These are phyloP conservation scores for Clarias batrachus DNA, from an alignment of 2,113 vertebrate genomes.

Conservation along the genomic window DNA sequence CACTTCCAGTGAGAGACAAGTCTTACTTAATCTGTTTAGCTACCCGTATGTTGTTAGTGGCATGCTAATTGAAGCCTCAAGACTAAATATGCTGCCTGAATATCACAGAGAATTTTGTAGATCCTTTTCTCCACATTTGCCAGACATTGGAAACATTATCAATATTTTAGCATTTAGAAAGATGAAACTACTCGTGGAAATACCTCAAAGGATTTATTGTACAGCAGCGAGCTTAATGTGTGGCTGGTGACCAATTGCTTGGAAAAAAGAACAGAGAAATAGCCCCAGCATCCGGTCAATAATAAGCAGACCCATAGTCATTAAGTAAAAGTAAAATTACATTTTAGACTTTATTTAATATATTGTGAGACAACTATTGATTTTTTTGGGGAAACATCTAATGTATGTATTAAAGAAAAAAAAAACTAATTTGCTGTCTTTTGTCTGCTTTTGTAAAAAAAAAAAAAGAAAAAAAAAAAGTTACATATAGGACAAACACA, in stretches of 20 bases:
- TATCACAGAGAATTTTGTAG: not conserved
- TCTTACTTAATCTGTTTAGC: conserved; percentile 19
- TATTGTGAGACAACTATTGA: not conserved
- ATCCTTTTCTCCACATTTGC: not conserved
- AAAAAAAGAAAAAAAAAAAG: too few relatives aligned
- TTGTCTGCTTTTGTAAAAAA: not conserved
- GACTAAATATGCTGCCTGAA: conserved; percentile 13
- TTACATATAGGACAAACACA: too few relatives aligned
- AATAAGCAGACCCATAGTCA: not conserved
- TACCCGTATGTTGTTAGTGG: not conserved
- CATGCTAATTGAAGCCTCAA: not conserved
- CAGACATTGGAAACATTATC: not conserved
- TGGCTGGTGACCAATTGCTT: conserved; percentile 17
- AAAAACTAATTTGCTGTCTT: not conserved
- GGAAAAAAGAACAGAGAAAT: not conserved
- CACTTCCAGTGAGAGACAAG: not conserved
- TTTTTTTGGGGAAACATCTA: not conserved
- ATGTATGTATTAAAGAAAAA: not conserved
- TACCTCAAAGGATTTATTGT: conserved; percentile 28
- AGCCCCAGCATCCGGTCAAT: not conserved
- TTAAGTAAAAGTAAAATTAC: not conserved
- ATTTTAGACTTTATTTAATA: not conserved
- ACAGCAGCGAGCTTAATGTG: conserved; percentile 19
- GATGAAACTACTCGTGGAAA: conserved; percentile 19
- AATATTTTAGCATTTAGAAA: conserved; percentile 27